These are phyloP conservation scores for Macrophya alboannulata DNA, from an alignment of 2,888 invertebrate genomes.

Conservation along the genomic window DNA sequence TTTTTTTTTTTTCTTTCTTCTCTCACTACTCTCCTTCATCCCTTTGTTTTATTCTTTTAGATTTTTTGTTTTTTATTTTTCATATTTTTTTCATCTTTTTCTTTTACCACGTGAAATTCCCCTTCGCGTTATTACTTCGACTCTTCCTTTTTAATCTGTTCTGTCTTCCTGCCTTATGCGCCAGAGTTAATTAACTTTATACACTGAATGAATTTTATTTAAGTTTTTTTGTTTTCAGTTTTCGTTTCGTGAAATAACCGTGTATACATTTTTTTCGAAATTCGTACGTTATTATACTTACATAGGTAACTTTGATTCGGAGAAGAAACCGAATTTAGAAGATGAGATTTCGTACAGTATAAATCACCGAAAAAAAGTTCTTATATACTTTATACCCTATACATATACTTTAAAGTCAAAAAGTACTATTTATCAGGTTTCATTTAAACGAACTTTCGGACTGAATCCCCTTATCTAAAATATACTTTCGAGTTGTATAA, in stretches of 20 bases:
- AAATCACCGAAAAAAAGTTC: conserved; percentile 2
- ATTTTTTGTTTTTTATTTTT: not conserved
- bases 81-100: not conserved
- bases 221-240: not conserved
- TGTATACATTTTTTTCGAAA: no score
- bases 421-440: conserved; percentile 3
- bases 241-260: no score
- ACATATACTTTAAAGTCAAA: not conserved
- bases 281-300: not conserved
- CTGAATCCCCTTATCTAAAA: not conserved
- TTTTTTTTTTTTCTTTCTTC: not conserved
- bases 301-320: not conserved
- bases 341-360: not conserved
- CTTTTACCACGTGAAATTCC: not conserved
- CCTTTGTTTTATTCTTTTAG: not conserved
- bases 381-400: not conserved
- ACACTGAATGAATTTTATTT: not conserved
- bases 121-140: not conserved
- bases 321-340: not conserved
- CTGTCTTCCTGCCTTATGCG: not conserved
- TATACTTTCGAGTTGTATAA: not conserved
- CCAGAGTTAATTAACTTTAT: not conserved
- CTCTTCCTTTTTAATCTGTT: not conserved
- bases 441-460: not conserved
- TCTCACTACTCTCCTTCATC: not conserved